Conservation (phyloP, 2,113 vertebrate genomes). For the Uria aalge region DNA sequence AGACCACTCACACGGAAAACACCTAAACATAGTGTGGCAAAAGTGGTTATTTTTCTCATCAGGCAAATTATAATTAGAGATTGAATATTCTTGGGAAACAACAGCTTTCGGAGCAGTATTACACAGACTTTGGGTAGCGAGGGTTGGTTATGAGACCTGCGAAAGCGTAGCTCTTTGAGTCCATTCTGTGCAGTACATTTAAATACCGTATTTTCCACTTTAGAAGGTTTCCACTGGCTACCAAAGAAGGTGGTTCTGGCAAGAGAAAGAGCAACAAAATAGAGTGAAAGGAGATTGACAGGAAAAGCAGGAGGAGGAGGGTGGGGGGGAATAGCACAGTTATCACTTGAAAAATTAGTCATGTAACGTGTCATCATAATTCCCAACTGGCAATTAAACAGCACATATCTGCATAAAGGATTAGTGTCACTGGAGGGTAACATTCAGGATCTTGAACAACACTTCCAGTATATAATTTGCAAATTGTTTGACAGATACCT, state of each 20-base stretch:
- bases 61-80: neutral
- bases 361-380: neutral
- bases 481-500: neutral
- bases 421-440: neutral
- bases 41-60: neutral
- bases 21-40: neutral
- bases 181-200: neutral
- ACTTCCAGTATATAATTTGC: neutral
- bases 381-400: slow-evolving; percentile 20
- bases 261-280: neutral
- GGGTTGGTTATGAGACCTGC: neutral
- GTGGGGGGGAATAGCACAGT: neutral
- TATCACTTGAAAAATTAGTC: slow-evolving; percentile 30
- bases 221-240: neutral
- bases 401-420: neutral
- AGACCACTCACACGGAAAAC: neutral
- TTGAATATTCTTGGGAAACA: neutral
- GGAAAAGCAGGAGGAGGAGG: neutral
- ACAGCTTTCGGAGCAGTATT: neutral
- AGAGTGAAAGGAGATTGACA: slow-evolving; percentile 22
- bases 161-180: accelerated
- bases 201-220: neutral
- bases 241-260: neutral
- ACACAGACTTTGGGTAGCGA: neutral
- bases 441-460: neutral